phyloP scores from a whole-genome alignment of 2,113 vertebrate genomes.

The Probosciger aterrimus region DNA sequence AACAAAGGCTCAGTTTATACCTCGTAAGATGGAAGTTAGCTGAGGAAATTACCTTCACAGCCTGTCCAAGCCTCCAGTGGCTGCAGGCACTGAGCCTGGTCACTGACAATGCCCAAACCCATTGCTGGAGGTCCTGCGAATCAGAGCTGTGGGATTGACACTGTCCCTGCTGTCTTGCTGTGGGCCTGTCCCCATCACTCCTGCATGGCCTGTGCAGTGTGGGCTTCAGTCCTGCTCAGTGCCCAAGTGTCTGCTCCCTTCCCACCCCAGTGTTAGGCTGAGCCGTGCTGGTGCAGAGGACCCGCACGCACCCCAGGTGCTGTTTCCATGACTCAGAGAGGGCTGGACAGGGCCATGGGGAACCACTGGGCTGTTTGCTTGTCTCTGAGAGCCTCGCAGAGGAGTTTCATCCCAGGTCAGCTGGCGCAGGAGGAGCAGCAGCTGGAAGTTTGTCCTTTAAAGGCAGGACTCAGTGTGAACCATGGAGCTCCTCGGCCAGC shows the following conservation, averaged over 20 bases:
- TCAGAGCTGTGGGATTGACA: background rate
- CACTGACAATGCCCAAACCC: fast-evolving
- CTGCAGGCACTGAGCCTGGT: background rate
- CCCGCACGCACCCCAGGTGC: fast-evolving
- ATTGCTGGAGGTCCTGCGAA: background rate
- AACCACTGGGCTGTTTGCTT: background rate
- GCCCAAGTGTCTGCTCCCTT: background rate
- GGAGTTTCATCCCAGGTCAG: background rate
- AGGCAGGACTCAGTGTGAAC: background rate
- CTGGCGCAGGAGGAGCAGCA: background rate
- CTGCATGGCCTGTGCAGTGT: background rate
- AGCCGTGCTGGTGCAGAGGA: background rate
- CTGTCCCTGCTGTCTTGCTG: background rate
- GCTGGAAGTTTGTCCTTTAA: constrained; percentile 19
- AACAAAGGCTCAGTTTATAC: background rate
- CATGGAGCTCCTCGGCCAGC: background rate
- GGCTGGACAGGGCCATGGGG: background rate
- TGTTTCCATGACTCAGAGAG: background rate
- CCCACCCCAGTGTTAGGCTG: background rate
- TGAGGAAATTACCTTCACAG: background rate
- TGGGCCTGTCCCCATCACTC: background rate
- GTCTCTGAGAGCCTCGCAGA: background rate
- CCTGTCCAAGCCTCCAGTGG: background rate
- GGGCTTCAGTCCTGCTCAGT: background rate
- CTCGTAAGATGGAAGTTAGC: background rate